Evolutionary conservation across 2,888 invertebrate genomes (phyloP).

Genomic region (Gymnosoma rotundatum): DNA sequence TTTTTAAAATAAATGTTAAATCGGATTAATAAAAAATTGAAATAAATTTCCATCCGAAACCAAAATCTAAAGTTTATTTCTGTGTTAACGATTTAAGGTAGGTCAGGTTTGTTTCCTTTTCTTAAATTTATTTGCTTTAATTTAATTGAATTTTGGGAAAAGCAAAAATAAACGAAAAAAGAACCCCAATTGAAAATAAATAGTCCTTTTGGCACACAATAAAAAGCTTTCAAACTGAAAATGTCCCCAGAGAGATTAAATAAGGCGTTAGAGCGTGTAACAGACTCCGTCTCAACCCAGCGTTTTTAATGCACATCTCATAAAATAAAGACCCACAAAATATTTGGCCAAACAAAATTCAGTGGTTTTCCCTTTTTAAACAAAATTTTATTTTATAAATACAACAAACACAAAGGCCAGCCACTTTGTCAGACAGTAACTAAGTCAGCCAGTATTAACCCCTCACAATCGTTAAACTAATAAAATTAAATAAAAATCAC

Average conservation of each 20-base stretch:
- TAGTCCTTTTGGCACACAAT: constrained; percentile 54
- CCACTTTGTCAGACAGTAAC: constrained; percentile 50
- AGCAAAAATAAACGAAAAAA: background rate
- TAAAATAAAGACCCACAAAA: constrained; percentile 64
- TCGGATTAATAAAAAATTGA: no score
- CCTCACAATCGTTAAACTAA: constrained; percentile 48
- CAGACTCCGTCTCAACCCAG: constrained; percentile 65
- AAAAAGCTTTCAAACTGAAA: constrained; percentile 73
- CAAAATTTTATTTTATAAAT: constrained; percentile 48
- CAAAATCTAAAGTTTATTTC: no score
- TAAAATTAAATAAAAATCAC: constrained; percentile 68
- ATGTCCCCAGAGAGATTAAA: constrained; percentile 77
- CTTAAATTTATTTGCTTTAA: constrained; percentile 47
- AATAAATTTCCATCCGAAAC: no score
- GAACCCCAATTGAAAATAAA: constrained; percentile 58
- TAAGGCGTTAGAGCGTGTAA: constrained; percentile 82
- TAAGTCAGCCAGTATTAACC: constrained; percentile 26
- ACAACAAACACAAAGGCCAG: constrained; percentile 42
- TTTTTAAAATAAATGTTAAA: no score
- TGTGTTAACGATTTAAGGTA: constrained; percentile 27
- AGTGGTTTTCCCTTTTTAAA: constrained; percentile 77
- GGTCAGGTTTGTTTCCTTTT: constrained; percentile 49
- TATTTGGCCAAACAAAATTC: constrained; percentile 77
- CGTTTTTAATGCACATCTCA: constrained; percentile 30
- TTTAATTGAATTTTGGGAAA: constrained; percentile 58